Evolutionary conservation across 2,113 vertebrate genomes (phyloP).

Genomic region (Tonatia bakeri): DNA sequence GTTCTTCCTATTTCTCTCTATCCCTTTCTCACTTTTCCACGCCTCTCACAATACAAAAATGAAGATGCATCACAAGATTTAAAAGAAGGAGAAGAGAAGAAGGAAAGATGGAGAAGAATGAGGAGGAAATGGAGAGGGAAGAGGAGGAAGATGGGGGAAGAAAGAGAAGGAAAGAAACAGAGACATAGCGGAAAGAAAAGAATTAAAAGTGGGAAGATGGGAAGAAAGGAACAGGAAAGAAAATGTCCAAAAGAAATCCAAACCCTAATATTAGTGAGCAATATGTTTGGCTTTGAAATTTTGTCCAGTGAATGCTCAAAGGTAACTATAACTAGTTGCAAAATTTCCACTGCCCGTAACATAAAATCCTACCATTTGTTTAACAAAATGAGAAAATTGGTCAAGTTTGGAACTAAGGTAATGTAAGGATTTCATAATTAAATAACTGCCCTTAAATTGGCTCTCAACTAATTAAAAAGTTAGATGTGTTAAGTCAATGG

Average conservation of each 20-base stretch:
- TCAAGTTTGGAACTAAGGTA: not conserved
- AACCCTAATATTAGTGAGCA: not conserved
- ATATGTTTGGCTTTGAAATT: not conserved
- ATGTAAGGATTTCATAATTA: not conserved
- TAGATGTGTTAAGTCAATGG: not conserved
- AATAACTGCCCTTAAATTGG: not conserved
- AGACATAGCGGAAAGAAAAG: not conserved
- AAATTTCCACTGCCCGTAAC: not conserved
- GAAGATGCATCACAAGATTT: not conserved
- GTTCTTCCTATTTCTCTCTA: not conserved
- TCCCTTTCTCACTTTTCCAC: not conserved
- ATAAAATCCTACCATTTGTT: not conserved
- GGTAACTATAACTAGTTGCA: not conserved
- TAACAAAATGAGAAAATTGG: not conserved
- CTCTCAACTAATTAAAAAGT: not conserved
- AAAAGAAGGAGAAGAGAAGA: not conserved
- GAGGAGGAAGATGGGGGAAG: rapidly evolving
- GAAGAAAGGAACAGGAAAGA: not conserved
- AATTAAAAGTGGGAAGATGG: not conserved
- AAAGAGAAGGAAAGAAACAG: not conserved
- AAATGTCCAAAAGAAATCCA: not conserved
- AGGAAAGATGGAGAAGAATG: not conserved
- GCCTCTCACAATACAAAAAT: not conserved
- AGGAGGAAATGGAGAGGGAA: no score
- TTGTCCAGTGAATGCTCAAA: not conserved